Conservation (phyloP, 2,888 invertebrate genomes). For the Cantharis lateralis region DNA sequence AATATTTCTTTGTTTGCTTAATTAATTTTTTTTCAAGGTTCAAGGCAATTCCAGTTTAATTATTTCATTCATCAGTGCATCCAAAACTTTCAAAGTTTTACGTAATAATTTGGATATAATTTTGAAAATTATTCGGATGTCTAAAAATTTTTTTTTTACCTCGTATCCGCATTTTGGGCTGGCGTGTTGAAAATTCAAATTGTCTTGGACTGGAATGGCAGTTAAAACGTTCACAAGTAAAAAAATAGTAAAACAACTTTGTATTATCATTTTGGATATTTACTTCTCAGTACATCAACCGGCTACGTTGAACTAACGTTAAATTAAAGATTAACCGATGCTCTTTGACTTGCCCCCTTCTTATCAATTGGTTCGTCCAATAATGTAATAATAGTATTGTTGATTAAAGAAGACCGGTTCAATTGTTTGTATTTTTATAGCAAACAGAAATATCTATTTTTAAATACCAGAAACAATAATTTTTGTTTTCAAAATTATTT, state of each 20-base stretch:
- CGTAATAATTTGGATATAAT: no score
- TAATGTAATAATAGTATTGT: background rate
- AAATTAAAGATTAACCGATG: background rate
- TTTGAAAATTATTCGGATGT: no score
- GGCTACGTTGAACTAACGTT: background rate
- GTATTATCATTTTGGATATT: background rate
- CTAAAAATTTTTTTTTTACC: background rate
- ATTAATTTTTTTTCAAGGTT: background rate
- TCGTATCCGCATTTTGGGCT: background rate
- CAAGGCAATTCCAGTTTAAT: background rate
- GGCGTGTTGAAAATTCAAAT: no score
- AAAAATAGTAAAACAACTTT: background rate
- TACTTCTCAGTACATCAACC: background rate
- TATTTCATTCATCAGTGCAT: no score
- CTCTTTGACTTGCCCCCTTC: constrained; percentile 2
- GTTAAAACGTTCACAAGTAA: background rate
- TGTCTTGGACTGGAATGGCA: background rate
- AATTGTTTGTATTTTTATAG: background rate
- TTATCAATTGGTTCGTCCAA: background rate
- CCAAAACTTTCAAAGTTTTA: no score
- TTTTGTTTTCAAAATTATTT: background rate
- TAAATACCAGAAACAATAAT: background rate
- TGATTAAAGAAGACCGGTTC: background rate
- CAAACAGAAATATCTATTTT: background rate
- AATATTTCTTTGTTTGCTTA: background rate